Base-by-base conservation (phyloP, 2,797 vertebrate genomes). In the Acanthis flammea region DNA sequence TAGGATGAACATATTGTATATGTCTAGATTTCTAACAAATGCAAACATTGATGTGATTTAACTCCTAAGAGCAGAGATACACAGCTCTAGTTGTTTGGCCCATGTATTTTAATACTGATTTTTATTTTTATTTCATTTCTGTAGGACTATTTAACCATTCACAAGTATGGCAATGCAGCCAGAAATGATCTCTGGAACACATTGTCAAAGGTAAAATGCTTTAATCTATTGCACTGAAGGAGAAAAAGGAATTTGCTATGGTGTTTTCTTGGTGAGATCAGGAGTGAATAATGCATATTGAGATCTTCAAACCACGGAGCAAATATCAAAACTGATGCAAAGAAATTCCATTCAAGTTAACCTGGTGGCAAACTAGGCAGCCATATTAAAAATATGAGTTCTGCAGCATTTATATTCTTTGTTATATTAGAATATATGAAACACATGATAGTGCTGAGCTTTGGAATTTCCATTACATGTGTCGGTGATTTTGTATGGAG, bases 101-200 rank as follows among this genome's bases (percentile, higher is more conserved):
- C 88, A 80, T 92, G 60, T 96, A 75, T 89, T 94, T 24, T 97
- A 96, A 97, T 94, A 90, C 35, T 96, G 88, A 90, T 95, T 94
- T 95, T n/a, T 97, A 63, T 92, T 90, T 97, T 95, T 71, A 45
- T 86, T 94, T 92, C 96, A 21, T 98, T 93, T 95, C 67, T 97
- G 13, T 97, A 99, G 99, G 99, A 99, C 97, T 99, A 99, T 95
- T 98, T 99, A 98, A 99, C 98, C 96, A 99, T 99, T 96, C 99
- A 99, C 97, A 99, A 99, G 97, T 99, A 99, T 94, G 98, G 99
- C 85, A 99, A 99, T 85, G 99, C 99, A 33, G 99, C 98, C 91
- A 98, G 99, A 96, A 98, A 99, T 63, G 99, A 99, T 98, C 98
- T 99, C 73, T 99, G 99, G 99, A 99, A 98, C 97, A 99, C 98